These are phyloP conservation scores for Gastracanthus pulcherrimus DNA, from an alignment of 2,888 invertebrate genomes.

Conservation along the genomic window DNA sequence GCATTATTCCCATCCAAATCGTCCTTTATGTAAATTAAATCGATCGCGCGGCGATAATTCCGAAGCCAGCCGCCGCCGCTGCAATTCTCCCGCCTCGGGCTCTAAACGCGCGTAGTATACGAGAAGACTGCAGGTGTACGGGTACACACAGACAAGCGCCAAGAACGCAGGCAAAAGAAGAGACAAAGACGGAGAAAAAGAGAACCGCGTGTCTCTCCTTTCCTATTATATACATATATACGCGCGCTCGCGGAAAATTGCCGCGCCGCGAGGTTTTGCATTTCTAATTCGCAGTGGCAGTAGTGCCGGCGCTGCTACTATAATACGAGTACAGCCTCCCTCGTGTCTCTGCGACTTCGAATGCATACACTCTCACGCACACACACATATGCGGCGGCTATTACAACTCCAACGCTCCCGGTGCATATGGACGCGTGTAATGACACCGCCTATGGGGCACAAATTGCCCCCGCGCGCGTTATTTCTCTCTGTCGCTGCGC, in stretches of 20 bases:
- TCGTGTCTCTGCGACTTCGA: not conserved
- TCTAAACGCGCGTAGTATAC: too few species aligned
- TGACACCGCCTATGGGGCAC: conserved; percentile 30
- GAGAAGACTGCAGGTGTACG: too few species aligned
- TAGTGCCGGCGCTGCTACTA: not conserved
- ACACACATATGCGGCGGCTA: not conserved
- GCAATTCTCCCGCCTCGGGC: not conserved
- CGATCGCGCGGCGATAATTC: conserved; percentile 60
- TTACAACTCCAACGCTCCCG: too few species aligned
- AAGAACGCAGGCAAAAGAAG: not conserved
- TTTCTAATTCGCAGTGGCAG: conserved; percentile 59
- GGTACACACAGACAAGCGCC: too few species aligned
- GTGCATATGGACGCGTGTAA: conserved; percentile 24
- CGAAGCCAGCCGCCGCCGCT: too few species aligned
- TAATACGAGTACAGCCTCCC: not conserved
- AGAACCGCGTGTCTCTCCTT: conserved; percentile 15
- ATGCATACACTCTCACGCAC: conserved; percentile 33
- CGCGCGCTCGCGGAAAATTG: conserved; percentile 54
- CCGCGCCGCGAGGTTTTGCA: conserved; percentile 59
- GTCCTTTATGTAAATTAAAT: conserved; percentile 61
- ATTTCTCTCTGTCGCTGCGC: conserved; percentile 17
- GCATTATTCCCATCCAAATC: conserved; percentile 50
- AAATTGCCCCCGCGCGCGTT: conserved; percentile 40
- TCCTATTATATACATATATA: too few species aligned
- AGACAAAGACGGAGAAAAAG: conserved; percentile 43